Percentiles rank a stretch among this genome's conserved stretches.
These are phyloP conservation scores for Stenichneumon culpator DNA, from an alignment of 2,888 invertebrate species.

Conservation along the genomic window DNA sequence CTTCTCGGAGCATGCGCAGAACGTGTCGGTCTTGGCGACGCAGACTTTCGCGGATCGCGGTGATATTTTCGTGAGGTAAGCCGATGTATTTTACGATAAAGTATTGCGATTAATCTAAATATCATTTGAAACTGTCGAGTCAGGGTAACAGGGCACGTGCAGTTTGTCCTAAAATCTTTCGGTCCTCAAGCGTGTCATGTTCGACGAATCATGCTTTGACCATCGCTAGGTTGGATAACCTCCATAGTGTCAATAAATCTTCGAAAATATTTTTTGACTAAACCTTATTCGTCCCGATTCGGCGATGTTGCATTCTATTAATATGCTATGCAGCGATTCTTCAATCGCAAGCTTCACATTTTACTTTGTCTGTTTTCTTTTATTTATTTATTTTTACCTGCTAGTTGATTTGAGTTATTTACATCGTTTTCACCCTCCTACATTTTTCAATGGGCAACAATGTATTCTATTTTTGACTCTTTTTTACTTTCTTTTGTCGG, in stretches of 20 bases:
- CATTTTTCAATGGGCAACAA: too few relatives aligned
- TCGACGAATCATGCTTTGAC: background rate
- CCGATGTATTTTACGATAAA: constrained; percentile 6
- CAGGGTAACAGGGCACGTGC: background rate
- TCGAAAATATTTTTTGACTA: background rate
- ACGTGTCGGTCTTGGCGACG: constrained; percentile 44
- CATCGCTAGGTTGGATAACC: constrained; percentile 31
- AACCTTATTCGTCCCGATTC: background rate
- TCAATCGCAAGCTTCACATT: background rate
- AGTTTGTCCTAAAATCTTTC: background rate
- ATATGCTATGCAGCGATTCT: background rate
- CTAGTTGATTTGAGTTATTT: too few relatives aligned
- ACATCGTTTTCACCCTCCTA: too few relatives aligned
- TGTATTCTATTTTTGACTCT: too few relatives aligned
- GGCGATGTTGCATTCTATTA: background rate
- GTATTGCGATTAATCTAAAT: background rate
- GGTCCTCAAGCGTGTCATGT: background rate
- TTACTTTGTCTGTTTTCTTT: too few relatives aligned
- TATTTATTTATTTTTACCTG: too few relatives aligned
- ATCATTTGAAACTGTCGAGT: background rate
- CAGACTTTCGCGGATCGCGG: constrained; percentile 1
- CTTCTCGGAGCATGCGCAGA: constrained; percentile 29
- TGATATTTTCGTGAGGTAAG: constrained; percentile 56
- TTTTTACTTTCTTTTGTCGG: too few relatives aligned
- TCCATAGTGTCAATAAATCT: constrained; percentile 4